These are phyloP conservation scores for Cottoperca gobio DNA, from an alignment of 2,797 vertebrate genomes.

Conservation along the genomic window DNA sequence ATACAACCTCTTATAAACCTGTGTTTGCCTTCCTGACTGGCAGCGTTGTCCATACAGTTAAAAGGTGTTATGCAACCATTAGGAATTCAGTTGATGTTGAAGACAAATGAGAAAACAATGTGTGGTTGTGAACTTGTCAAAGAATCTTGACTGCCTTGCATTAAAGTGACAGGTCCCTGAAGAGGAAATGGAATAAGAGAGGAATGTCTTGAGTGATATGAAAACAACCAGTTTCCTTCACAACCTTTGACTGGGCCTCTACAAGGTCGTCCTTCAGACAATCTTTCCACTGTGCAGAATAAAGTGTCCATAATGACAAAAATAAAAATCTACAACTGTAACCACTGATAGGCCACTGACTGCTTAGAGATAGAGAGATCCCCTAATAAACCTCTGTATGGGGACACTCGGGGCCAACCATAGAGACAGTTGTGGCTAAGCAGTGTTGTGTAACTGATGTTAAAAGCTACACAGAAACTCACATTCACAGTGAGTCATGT, in stretches of 20 bases:
- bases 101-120: constrained; percentile 64
- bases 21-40: constrained; percentile 47
- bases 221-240: constrained; percentile 69
- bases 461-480: constrained; percentile 27
- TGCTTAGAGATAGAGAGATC: constrained; percentile 49
- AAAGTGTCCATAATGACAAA: constrained; percentile 39
- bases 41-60: constrained; percentile 43
- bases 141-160: constrained; percentile 26
- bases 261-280: constrained; percentile 54
- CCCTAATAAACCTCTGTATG: constrained; percentile 59
- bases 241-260: constrained; percentile 54
- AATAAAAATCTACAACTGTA: constrained; percentile 45
- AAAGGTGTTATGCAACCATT: constrained; percentile 47
- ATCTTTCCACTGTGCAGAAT: constrained; percentile 48
- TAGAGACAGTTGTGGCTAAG: constrained; percentile 49
- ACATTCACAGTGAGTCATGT: constrained; percentile 18
- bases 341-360: constrained; percentile 38
- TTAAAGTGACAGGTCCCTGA: constrained; percentile 55
- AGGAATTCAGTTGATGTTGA: constrained; percentile 60
- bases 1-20: constrained; percentile 29
- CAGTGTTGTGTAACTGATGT: constrained; percentile 62
- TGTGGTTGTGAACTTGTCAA: constrained; percentile 54
- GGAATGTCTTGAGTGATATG: constrained; percentile 68
- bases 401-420: constrained; percentile 24
- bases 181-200: constrained; percentile 57